Evolutionary conservation across 2,113 vertebrate genomes (phyloP).

Genomic region (Sylvicapra grimmia): DNA sequence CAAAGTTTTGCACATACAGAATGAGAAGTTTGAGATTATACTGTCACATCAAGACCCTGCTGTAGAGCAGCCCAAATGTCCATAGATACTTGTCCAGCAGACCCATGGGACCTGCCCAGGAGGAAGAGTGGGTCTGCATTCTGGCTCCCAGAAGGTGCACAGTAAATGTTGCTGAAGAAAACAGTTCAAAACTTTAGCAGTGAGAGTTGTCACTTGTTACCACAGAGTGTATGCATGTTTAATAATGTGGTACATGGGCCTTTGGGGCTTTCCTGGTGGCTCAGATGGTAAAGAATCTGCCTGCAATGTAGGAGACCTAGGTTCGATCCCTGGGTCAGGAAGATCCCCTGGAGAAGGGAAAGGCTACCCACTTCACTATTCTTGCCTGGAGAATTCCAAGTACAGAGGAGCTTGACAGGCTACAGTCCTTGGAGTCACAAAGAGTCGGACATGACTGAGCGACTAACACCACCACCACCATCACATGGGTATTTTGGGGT

Average conservation of each 20-base stretch:
- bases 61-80: accelerated
- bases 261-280: neutral
- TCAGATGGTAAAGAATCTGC: neutral
- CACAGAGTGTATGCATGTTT: neutral
- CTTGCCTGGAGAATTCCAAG: neutral
- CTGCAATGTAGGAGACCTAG: neutral
- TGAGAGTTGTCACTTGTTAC: neutral
- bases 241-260: neutral
- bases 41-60: neutral
- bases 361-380: neutral
- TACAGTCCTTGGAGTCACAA: neutral
- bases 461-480: neutral
- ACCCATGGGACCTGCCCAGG: neutral
- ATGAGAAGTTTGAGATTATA: neutral
- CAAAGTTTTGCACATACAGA: neutral
- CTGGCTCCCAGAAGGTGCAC: neutral
- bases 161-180: neutral
- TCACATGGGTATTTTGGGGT: neutral
- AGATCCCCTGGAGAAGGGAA: neutral
- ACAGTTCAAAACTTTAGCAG: neutral
- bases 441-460: accelerated
- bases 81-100: neutral
- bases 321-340: neutral
- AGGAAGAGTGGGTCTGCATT: neutral
- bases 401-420: neutral